These are phyloP conservation scores for Drosophila tsacasi DNA, from an alignment of 1,140 invertebrate species.

Conservation along the genomic window DNA sequence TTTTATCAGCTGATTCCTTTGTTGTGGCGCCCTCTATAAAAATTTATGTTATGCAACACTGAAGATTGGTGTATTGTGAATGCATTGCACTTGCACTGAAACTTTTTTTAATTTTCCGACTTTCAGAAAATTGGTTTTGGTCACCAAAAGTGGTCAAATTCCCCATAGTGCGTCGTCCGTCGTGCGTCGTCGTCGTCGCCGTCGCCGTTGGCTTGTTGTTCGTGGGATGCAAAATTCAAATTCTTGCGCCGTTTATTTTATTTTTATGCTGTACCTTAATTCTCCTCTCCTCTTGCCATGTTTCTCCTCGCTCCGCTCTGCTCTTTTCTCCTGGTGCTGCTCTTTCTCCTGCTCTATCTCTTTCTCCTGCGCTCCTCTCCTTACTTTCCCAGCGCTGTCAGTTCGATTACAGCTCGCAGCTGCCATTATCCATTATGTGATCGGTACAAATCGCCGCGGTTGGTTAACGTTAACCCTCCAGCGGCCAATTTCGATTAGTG, in stretches of 20 bases:
- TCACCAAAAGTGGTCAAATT: too few species aligned
- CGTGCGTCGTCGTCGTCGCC: background rate
- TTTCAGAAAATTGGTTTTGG: too few species aligned
- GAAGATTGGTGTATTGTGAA: too few species aligned
- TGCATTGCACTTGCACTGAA: too few species aligned
- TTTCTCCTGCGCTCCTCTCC: slow-evolving; percentile 8
- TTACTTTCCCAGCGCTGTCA: slow-evolving; percentile 33
- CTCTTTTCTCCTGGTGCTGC: slow-evolving; percentile 26
- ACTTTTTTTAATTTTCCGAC: too few species aligned
- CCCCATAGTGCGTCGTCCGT: too few species aligned
- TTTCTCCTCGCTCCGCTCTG: slow-evolving; percentile 2
- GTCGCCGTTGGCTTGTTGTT: slow-evolving; percentile 14
- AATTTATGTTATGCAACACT: too few species aligned
- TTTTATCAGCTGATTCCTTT: too few species aligned
- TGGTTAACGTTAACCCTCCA: slow-evolving; percentile 17
- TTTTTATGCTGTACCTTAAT: slow-evolving; percentile 72
- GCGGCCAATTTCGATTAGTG: slow-evolving; percentile 18
- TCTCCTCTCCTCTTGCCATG: slow-evolving; percentile 4
- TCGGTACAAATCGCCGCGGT: slow-evolving; percentile 20
- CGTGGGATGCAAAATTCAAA: slow-evolving; percentile 79
- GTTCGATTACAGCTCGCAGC: slow-evolving; percentile 41
- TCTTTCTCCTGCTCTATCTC: slow-evolving; percentile 6
- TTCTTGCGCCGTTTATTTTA: slow-evolving; percentile 61
- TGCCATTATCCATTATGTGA: slow-evolving; percentile 58
- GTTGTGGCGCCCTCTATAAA: too few species aligned